These are phyloP conservation scores for Myathropa florea DNA, from an alignment of 2,888 invertebrate species.

Conservation along the genomic window DNA sequence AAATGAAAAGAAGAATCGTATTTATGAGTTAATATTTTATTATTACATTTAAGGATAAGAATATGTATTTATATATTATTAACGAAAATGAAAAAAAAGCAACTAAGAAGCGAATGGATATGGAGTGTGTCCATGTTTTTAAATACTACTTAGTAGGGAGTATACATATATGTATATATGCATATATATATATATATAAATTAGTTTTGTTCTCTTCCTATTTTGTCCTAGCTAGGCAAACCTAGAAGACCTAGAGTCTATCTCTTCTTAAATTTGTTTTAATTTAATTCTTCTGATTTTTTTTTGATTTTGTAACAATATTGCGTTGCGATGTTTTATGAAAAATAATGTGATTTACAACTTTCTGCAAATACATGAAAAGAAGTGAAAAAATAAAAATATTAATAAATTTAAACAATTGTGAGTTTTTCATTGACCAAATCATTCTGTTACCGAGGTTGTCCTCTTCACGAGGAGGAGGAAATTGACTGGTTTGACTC, in stretches of 20 bases:
- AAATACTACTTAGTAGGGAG: slow-evolving; percentile 37
- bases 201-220: slow-evolving; percentile 9
- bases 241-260: neutral
- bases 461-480: no score
- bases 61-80: slow-evolving; percentile 69
- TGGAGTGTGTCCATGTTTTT: slow-evolving; percentile 43
- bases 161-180: neutral
- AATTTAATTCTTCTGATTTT: slow-evolving; percentile 2
- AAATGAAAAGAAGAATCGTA: slow-evolving; percentile 47
- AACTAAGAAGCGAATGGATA: slow-evolving; percentile 67
- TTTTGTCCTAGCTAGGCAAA: slow-evolving; percentile 10
- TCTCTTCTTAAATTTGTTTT: neutral
- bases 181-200: neutral
- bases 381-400: slow-evolving; percentile 56
- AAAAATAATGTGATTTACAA: slow-evolving; percentile 67
- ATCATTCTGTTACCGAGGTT: neutral
- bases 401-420: slow-evolving; percentile 57
- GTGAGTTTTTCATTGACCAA: neutral
- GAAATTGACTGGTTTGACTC: no score
- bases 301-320: slow-evolving; percentile 40
- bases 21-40: slow-evolving; percentile 71
- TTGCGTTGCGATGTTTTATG: slow-evolving; percentile 54
- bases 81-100: slow-evolving; percentile 37
- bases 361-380: slow-evolving; percentile 59
- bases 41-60: slow-evolving; percentile 65